These are phyloP conservation scores for Paramacrobiotus metropolitanus DNA, from an alignment of 1,140 invertebrate species.

Conservation along the genomic window DNA sequence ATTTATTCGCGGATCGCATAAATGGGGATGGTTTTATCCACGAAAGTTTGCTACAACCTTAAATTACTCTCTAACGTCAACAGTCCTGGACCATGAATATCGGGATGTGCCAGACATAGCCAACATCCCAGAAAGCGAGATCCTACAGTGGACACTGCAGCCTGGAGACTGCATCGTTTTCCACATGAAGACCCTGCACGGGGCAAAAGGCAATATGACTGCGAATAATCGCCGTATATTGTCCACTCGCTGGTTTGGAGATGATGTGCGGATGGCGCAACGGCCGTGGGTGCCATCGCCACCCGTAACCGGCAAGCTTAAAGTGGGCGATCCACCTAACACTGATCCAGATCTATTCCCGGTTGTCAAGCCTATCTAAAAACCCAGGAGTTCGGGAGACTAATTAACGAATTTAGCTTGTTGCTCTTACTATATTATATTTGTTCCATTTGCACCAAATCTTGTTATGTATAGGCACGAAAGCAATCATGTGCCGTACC, in stretches of 20 bases:
- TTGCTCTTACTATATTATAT: too few species aligned
- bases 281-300: neutral
- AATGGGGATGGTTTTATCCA: slow-evolving; percentile 16
- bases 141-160: slow-evolving; percentile 12
- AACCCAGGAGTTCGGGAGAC: too few species aligned
- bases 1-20: slow-evolving; percentile 17
- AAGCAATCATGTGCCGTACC: too few species aligned
- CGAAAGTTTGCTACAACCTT: slow-evolving; percentile 15
- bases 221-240: slow-evolving; percentile 13
- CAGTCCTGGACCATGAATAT: slow-evolving; percentile 2
- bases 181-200: slow-evolving; percentile 17
- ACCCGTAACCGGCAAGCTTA: neutral
- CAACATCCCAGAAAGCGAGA: slow-evolving; percentile 10
- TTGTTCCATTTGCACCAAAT: too few species aligned
- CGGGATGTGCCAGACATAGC: slow-evolving; percentile 13
- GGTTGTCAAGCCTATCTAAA: too few species aligned
- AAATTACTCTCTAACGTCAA: slow-evolving; percentile 11
- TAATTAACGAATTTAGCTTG: too few species aligned
- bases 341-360: neutral
- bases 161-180: slow-evolving; percentile 17
- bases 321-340: neutral
- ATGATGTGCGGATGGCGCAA: neutral
- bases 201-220: slow-evolving; percentile 13
- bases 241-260: slow-evolving; percentile 16
- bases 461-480: too few species aligned